Conservation (phyloP, 1,140 invertebrate species). For the Solenopsis fugax region DNA sequence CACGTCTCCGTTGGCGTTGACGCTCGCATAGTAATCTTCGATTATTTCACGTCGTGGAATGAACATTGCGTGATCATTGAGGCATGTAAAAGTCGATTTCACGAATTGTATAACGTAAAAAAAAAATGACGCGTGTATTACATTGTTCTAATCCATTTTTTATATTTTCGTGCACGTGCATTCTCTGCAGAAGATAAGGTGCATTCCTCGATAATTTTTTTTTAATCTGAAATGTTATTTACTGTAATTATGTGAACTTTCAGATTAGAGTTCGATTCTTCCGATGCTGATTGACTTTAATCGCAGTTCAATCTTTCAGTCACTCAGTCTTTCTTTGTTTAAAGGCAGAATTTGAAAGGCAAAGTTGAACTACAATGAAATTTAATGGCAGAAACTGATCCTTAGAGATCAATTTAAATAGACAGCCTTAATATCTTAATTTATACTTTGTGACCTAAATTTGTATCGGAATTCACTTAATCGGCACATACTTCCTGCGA, state of each 20-base stretch:
- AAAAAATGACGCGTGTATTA: not conserved
- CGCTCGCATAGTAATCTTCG: slow-evolving; percentile 31
- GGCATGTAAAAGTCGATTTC: slow-evolving; percentile 32
- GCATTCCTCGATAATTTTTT: not conserved
- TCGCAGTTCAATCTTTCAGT: not conserved
- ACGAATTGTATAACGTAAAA: slow-evolving; percentile 8
- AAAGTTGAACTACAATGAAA: slow-evolving; percentile 1
- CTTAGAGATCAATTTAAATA: not conserved
- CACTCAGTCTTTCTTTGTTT: not conserved
- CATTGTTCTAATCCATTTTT: not conserved
- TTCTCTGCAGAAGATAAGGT: not conserved
- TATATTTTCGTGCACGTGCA: not conserved
- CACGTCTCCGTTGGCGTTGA: not conserved
- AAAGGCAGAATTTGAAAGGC: not conserved
- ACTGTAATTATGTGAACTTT: slow-evolving; percentile 3
- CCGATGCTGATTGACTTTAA: not conserved
- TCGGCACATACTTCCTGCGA: slow-evolving; percentile 9
- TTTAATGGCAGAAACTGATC: not conserved
- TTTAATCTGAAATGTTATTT: not conserved
- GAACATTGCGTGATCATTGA: slow-evolving; percentile 3
- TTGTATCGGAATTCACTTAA: slow-evolving; percentile 40
- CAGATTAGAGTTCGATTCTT: not conserved
- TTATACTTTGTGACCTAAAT: slow-evolving; percentile 32
- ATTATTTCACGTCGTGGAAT: slow-evolving; percentile 25
- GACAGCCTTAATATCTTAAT: slow-evolving; percentile 36